phyloP scores from a whole-genome alignment of 2,797 vertebrate genomes.

The Sebastes melanostomus region DNA sequence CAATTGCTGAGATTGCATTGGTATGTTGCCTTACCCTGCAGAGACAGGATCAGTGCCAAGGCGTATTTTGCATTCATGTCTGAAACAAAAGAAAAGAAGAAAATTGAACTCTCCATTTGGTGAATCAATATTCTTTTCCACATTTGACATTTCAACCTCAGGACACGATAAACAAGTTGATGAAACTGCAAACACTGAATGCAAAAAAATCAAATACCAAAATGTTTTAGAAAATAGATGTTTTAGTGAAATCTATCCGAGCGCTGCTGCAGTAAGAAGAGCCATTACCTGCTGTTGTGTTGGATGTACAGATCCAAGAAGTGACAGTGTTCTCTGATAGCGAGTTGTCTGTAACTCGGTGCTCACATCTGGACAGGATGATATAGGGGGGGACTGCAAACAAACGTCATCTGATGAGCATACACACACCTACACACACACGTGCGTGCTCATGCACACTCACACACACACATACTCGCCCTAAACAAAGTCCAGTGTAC shows the following conservation, averaged over 20 bases:
- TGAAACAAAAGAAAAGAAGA: slow-evolving; percentile 54
- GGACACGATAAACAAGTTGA: not conserved
- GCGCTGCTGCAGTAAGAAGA: not conserved
- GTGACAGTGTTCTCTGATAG: slow-evolving; percentile 76
- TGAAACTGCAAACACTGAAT: not conserved
- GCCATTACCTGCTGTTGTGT: slow-evolving; percentile 70
- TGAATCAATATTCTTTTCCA: not conserved
- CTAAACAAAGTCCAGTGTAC: slow-evolving; percentile 83
- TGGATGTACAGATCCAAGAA: slow-evolving; percentile 72
- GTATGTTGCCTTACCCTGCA: slow-evolving; percentile 80
- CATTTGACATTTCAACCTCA: not conserved
- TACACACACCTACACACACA: slow-evolving; percentile 60
- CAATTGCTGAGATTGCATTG: not conserved
- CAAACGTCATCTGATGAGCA: slow-evolving; percentile 80
- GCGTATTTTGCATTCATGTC: slow-evolving; percentile 79
- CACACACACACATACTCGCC: slow-evolving; percentile 23
- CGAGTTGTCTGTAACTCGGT: slow-evolving; percentile 78
- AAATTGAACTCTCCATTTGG: not conserved
- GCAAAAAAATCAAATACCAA: not conserved
- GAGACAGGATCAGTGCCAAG: slow-evolving; percentile 77
- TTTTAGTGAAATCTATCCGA: not conserved
- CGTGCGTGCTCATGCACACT: slow-evolving; percentile 20
- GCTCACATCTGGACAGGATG: slow-evolving; percentile 75
- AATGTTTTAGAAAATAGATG: not conserved
- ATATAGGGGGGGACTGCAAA: slow-evolving; percentile 82